A percentile compares a stretch with the other conserved stretches of the same genome.
These are phyloP conservation scores for Muraenolepis orangiensis DNA, from an alignment of 2,797 vertebrate species.

Conservation along the genomic window DNA sequence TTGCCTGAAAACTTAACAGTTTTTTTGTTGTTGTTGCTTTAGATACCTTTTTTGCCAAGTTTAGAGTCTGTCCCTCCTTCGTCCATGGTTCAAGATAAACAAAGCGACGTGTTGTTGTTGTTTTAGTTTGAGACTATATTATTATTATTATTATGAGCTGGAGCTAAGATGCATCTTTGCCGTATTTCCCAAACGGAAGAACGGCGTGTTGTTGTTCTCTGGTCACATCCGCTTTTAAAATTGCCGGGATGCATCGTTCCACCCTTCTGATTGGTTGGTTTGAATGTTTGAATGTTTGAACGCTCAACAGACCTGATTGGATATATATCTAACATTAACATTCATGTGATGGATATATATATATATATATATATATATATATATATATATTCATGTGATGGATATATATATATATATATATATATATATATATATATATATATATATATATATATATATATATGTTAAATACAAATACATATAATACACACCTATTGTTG, in stretches of 20 bases:
- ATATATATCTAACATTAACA: no score
- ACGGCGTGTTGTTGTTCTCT: neutral
- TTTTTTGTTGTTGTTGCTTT: neutral
- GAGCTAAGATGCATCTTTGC: neutral
- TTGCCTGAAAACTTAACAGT: no score
- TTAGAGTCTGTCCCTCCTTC: slow-evolving; percentile 3
- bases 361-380: no score
- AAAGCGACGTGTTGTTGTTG: neutral
- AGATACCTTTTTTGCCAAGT: slow-evolving; percentile 26
- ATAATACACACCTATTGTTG: neutral
- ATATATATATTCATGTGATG: no score
- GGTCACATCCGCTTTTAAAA: slow-evolving; percentile 13
- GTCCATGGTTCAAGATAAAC: slow-evolving; percentile 19
- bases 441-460: no score
- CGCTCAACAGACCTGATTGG: neutral
- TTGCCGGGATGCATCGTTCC: slow-evolving; percentile 7
- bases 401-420: no score
- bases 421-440: no score
- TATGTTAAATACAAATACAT: neutral
- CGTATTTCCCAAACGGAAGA: neutral
- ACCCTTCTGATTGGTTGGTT: slow-evolving; percentile 27
- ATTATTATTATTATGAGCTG: neutral
- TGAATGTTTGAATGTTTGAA: slow-evolving; percentile 17
- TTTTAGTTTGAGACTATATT: neutral
- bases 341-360: no score